Evolutionary conservation across 2,113 vertebrate genomes (phyloP).

Genomic region (Mirza zaza): DNA sequence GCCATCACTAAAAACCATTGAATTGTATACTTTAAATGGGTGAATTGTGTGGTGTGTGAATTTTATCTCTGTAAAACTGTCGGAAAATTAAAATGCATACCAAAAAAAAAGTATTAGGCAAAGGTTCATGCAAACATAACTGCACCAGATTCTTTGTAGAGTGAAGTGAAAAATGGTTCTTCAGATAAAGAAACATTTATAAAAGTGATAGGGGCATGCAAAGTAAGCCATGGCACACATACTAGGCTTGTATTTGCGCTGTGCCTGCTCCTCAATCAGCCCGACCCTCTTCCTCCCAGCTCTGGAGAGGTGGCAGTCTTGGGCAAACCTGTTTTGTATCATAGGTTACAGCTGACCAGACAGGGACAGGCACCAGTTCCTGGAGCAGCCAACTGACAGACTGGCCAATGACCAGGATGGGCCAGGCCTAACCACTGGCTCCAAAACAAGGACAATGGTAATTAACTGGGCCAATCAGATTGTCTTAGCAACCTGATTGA

Average conservation of each 20-base stretch:
- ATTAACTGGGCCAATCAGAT: neutral
- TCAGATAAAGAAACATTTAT: neutral
- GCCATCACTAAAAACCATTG: neutral
- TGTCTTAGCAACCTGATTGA: neutral
- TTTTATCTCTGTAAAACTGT: neutral
- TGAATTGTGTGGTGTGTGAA: neutral
- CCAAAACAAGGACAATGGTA: neutral
- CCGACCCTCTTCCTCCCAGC: neutral
- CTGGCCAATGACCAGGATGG: neutral
- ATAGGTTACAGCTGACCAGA: neutral
- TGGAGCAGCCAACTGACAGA: neutral
- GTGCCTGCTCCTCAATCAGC: neutral
- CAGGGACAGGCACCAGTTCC: neutral
- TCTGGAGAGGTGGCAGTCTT: neutral
- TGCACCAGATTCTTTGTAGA: neutral
- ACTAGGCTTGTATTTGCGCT: fast-evolving
- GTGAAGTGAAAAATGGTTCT: neutral
- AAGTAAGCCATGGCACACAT: neutral
- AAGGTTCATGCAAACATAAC: neutral
- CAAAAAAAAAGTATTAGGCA: neutral
- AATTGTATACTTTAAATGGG: neutral
- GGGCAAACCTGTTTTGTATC: neutral
- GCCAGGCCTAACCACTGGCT: neutral
- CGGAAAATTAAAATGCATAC: neutral
- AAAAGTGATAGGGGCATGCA: neutral